phyloP scores from a whole-genome alignment of 2,888 invertebrate species.

The Biston betularia region DNA sequence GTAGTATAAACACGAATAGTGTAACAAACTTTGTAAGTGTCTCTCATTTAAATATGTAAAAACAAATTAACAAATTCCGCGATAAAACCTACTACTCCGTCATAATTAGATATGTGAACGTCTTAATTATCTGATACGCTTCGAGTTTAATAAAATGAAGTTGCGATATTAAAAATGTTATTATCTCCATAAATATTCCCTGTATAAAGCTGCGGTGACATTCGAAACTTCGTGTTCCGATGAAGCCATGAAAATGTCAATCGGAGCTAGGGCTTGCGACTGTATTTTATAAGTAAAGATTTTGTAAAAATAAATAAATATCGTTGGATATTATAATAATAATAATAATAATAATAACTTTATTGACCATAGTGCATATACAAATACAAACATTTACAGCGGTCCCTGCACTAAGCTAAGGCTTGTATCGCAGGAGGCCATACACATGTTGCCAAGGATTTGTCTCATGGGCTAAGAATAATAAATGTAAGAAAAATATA shows the following conservation, averaged over 20 bases:
- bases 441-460: no score
- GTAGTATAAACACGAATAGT: neutral
- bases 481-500: no score
- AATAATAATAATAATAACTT: no score
- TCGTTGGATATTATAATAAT: no score
- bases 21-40: constrained; percentile 3
- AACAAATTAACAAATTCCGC: constrained; percentile 5
- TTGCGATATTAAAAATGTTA: constrained; percentile 18
- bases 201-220: constrained; percentile 41
- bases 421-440: no score
- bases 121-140: constrained; percentile 9
- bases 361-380: no score
- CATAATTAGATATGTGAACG: constrained; percentile 5
- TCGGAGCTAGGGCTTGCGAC: constrained; percentile 24
- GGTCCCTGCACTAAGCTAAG: no score
- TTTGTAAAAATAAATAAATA: no score
- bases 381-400: no score
- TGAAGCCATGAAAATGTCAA: constrained; percentile 54
- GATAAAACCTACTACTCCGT: constrained; percentile 7
- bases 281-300: neutral
- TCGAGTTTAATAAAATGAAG: constrained; percentile 22
- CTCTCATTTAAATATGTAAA: constrained; percentile 1
- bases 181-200: constrained; percentile 22
- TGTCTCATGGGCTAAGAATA: no score
- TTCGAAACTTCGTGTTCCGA: constrained; percentile 48